Evolutionary conservation across 1,140 invertebrate species (phyloP).

Genomic region (Microplitis mediator): DNA sequence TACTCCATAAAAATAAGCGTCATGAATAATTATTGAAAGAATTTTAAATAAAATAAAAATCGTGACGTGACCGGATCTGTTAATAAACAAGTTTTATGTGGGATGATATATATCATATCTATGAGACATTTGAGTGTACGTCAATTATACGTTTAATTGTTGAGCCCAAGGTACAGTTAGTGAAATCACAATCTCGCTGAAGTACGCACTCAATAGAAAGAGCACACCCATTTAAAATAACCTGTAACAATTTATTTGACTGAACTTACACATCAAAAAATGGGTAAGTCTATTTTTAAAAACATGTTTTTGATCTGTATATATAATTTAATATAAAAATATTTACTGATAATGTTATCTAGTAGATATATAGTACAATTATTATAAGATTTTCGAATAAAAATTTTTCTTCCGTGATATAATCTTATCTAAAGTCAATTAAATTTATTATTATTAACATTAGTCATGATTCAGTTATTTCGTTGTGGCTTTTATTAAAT

Average conservation of each 20-base stretch:
- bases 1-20: neutral
- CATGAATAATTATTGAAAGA: neutral
- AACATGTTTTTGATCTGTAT: neutral
- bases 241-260: neutral
- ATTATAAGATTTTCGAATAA: neutral
- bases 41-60: neutral
- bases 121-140: neutral
- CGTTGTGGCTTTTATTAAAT: neutral
- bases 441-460: neutral
- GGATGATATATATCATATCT: neutral
- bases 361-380: too few species aligned
- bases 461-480: neutral
- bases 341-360: too few species aligned
- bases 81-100: neutral
- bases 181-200: too few species aligned
- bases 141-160: slow-evolving; percentile 2
- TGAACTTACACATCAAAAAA: neutral
- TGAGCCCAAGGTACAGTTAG: neutral
- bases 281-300: neutral
- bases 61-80: neutral
- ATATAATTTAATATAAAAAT: too few species aligned
- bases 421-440: slow-evolving; percentile 10
- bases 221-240: neutral
- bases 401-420: neutral
- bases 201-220: too few species aligned